Evolutionary conservation across 2,113 vertebrate species (phyloP).

Genomic region (Brachyhypopomus gauderio): DNA sequence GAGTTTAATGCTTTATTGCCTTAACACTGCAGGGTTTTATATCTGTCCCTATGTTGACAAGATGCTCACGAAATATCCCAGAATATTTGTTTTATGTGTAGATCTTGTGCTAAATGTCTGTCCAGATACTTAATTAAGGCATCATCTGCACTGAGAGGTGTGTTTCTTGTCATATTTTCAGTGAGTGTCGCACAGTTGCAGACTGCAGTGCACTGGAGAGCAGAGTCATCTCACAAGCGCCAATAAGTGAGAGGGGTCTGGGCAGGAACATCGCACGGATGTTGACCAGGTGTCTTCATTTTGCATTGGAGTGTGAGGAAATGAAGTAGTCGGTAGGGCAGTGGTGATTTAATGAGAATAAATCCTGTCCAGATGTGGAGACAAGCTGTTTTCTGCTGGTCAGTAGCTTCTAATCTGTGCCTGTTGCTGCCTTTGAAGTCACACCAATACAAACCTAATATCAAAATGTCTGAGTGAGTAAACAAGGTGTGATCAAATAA

Average conservation of each 20-base stretch:
- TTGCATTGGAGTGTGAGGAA: constrained; percentile 23
- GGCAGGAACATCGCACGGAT: background rate
- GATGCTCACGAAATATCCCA: constrained; percentile 69
- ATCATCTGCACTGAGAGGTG: constrained; percentile 22
- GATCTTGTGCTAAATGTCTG: constrained; percentile 66
- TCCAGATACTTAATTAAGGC: constrained; percentile 20
- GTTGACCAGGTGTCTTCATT: constrained; percentile 3
- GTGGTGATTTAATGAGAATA: constrained; percentile 58
- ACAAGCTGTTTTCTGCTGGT: constrained; percentile 74
- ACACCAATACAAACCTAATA: constrained; percentile 39
- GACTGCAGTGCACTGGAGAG: background rate
- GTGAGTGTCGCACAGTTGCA: background rate
- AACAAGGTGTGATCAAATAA: constrained; percentile 40
- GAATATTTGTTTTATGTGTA: constrained; percentile 73
- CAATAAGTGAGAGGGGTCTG: background rate
- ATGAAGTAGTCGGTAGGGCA: constrained; percentile 56
- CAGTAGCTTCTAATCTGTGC: constrained; percentile 67
- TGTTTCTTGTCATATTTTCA: constrained; percentile 1
- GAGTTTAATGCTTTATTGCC: constrained; percentile 77
- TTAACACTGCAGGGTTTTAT: constrained; percentile 75
- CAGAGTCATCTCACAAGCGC: constrained; percentile 4
- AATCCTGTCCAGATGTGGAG: constrained; percentile 58
- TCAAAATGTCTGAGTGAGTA: constrained; percentile 52
- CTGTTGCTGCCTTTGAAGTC: constrained; percentile 60
- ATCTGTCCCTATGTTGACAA: constrained; percentile 71